phyloP scores from a whole-genome alignment of 2,888 invertebrate species.

The Cheilosia impressa region DNA sequence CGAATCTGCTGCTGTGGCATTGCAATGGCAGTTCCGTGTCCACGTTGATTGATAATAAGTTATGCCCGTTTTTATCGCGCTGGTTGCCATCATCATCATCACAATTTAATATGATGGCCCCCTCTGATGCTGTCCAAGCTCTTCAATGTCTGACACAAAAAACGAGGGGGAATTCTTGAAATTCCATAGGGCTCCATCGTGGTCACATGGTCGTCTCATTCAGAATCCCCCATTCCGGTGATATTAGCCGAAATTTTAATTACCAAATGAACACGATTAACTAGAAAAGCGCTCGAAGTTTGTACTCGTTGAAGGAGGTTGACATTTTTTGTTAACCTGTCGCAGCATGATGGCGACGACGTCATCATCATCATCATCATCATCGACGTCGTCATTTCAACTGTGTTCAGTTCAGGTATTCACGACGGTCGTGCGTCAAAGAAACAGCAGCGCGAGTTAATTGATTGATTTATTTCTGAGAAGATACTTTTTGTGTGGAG shows the following conservation, averaged over 20 bases:
- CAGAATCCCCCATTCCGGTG: constrained; percentile 72
- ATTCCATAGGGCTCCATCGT: constrained; percentile 71
- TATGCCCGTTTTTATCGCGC: constrained; percentile 78
- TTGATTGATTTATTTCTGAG: constrained; percentile 84
- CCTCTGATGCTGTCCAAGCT: constrained; percentile 50
- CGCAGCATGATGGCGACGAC: constrained; percentile 50
- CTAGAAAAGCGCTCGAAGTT: constrained; percentile 57
- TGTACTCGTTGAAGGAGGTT: constrained; percentile 43
- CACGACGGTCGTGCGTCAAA: constrained; percentile 49
- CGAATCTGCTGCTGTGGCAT: constrained; percentile 60
- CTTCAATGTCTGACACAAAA: constrained; percentile 3
- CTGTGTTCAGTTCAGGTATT: constrained; percentile 38
- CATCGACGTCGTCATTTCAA: constrained; percentile 36
- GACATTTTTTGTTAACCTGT: constrained; percentile 55
- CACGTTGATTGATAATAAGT: constrained; percentile 80
- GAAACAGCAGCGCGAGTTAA: constrained; percentile 81
- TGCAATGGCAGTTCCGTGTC: constrained; percentile 71
- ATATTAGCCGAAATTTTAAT: constrained; percentile 83
- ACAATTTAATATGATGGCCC: constrained; percentile 74
- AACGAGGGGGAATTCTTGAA: constrained; percentile 56
- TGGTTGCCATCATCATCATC: constrained; percentile 53
- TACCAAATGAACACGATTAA: constrained; percentile 77
- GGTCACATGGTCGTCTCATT: constrained; percentile 66
- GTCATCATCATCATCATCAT: constrained; percentile 62
- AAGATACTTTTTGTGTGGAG: constrained; percentile 75